Evolutionary conservation across 1,140 invertebrate genomes (phyloP).

Genomic region (Drosophila pseudoananassae): DNA sequence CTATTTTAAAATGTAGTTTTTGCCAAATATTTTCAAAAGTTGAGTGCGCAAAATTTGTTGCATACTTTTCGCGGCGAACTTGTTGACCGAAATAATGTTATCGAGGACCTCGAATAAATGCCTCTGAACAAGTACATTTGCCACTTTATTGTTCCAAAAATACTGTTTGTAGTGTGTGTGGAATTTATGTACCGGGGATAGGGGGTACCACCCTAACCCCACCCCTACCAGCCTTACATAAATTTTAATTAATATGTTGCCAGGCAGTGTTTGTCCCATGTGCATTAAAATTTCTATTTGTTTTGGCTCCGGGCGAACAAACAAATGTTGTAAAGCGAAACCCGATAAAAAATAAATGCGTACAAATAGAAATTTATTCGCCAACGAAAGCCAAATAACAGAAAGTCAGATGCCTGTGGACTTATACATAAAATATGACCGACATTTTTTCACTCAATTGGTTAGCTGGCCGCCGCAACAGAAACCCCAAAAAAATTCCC

Average conservation of each 20-base stretch:
- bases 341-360: conserved; percentile 37
- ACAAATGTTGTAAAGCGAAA: conserved; percentile 33
- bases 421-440: conserved; percentile 26
- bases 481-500: conserved; percentile 3
- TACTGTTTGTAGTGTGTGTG: conserved; percentile 1
- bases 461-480: neutral
- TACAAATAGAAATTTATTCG: conserved; percentile 41
- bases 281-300: conserved; percentile 35
- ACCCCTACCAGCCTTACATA: neutral
- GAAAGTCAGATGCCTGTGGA: conserved; percentile 17
- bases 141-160: conserved; percentile 26
- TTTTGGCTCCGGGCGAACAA: conserved; percentile 15
- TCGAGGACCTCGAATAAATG: neutral
- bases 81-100: conserved; percentile 8
- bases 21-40: conserved; percentile 15
- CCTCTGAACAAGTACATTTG: conserved; percentile 29
- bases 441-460: conserved; percentile 21
- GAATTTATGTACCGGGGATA: conserved; percentile 20
- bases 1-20: neutral
- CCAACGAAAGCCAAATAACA: conserved; percentile 30
- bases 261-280: conserved; percentile 3
- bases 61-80: conserved; percentile 19
- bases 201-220: neutral
- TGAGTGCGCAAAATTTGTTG: conserved; percentile 28
- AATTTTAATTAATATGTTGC: conserved; percentile 45